Evolutionary conservation across 2,113 vertebrate species (phyloP).

Genomic region (Cyphomyrus discorhynchus): DNA sequence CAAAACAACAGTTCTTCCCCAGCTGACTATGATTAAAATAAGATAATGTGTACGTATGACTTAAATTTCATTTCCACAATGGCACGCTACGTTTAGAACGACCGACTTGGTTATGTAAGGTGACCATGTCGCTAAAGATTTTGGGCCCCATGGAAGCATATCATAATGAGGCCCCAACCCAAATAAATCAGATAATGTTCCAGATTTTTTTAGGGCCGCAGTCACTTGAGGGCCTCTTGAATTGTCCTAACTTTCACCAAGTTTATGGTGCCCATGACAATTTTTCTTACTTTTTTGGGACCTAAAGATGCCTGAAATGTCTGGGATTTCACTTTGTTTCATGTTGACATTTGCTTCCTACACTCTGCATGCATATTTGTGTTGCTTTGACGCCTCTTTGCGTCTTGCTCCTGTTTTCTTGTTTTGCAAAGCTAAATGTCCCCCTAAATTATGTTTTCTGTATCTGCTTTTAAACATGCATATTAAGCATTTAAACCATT

Average conservation of each 20-base stretch:
- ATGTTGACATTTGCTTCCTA: not conserved
- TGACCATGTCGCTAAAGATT: not conserved
- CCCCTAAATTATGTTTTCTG: not conserved
- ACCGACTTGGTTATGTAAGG: not conserved
- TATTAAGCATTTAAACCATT: not conserved
- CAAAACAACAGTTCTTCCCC: not conserved
- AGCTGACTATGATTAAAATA: not conserved
- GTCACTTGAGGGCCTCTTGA: not conserved
- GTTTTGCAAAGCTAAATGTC: not conserved
- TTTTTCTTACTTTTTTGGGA: not conserved
- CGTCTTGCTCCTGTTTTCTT: not conserved
- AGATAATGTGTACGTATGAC: not conserved
- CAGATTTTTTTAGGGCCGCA: not conserved
- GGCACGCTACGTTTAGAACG: not conserved
- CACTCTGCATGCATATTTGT: not conserved
- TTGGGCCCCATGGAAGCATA: not conserved
- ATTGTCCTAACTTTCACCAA: not conserved
- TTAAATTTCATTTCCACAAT: not conserved
- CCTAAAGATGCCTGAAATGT: not conserved
- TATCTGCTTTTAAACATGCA: not conserved
- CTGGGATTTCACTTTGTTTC: not conserved
- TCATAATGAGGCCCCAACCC: not conserved
- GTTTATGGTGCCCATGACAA: not conserved
- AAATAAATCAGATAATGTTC: not conserved
- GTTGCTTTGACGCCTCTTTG: not conserved